Conservation (phyloP, 1,140 invertebrate species). For the Platyscapa corneri region DNA sequence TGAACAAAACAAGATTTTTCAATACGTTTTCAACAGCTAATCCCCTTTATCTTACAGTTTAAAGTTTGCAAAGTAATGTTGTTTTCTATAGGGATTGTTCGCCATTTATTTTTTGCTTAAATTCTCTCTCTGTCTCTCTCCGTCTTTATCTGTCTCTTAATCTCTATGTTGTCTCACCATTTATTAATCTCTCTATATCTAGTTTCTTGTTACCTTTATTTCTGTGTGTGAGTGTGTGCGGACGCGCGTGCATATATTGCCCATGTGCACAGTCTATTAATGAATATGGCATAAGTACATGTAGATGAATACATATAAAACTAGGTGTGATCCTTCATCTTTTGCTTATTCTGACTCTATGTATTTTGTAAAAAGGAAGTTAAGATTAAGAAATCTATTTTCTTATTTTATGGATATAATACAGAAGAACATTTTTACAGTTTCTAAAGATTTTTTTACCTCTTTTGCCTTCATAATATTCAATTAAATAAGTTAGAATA, state of each 20-base stretch:
- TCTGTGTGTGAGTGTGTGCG: neutral
- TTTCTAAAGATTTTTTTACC: neutral
- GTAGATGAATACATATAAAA: constrained; percentile 12
- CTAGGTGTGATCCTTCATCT: constrained; percentile 13
- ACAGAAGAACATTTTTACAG: neutral
- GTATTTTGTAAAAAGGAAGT: constrained; percentile 61
- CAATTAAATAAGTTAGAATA: no score
- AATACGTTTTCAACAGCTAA: constrained; percentile 70
- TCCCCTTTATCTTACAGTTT: constrained; percentile 73
- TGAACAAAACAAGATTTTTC: constrained; percentile 63
- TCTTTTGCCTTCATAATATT: no score
- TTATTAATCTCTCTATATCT: neutral
- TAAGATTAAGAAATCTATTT: constrained; percentile 56
- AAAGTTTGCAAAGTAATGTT: constrained; percentile 73
- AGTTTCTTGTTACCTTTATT: neutral
- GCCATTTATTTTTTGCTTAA: no score
- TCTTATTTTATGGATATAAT: neutral
- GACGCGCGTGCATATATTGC: no score
- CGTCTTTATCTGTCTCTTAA: neutral
- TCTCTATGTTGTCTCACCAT: neutral
- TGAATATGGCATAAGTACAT: constrained; percentile 55
- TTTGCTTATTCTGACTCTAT: constrained; percentile 57
- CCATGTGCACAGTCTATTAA: constrained; percentile 4
- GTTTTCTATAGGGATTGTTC: constrained; percentile 69
- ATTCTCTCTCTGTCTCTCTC: constrained; percentile 39